Percentiles rank a stretch among this genome's conserved stretches.
Conservation (phyloP, 2,888 invertebrate species). For the Orthosia gracilis region DNA sequence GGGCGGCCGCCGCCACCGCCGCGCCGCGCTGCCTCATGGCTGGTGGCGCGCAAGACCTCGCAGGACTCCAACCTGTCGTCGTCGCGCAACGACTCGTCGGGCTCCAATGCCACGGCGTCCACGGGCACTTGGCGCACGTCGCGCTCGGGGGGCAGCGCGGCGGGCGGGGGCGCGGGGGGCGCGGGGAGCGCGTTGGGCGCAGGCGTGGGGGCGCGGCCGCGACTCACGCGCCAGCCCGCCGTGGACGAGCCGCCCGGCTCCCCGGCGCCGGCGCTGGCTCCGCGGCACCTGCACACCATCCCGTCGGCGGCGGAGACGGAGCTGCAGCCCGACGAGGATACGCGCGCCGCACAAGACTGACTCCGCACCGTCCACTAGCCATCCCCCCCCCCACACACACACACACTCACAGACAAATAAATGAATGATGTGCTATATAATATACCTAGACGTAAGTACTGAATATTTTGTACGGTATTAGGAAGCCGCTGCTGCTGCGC, state of each 20-base stretch:
- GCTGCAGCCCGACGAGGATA: conserved; percentile 78
- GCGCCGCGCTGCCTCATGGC: conserved; percentile 96
- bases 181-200: conserved; percentile 89
- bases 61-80: conserved; percentile 98
- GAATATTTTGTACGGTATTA: conserved; percentile 81
- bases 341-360: conserved; percentile 64
- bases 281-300: conserved; percentile 83
- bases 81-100: conserved; percentile 97
- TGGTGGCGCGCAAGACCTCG: conserved; percentile 97
- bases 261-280: conserved; percentile 71
- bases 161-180: conserved; percentile 92
- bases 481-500: conserved; percentile 59
- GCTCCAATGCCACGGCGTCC: conserved; percentile 96
- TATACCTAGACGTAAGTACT: conserved; percentile 21
- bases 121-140: conserved; percentile 98
- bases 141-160: conserved; percentile 95
- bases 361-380: conserved; percentile 51
- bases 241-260: conserved; percentile 93
- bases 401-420: conserved; percentile 59
- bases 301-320: conserved; percentile 86
- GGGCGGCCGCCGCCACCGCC: conserved; percentile 95
- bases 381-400: conserved; percentile 3
- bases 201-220: conserved; percentile 93
- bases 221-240: conserved; percentile 95
- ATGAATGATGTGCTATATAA: conserved; percentile 45